A percentile compares a stretch with the other conserved stretches of the same genome.
Conservation (phyloP, 2,797 vertebrate species). For the Poecilia gillii region DNA sequence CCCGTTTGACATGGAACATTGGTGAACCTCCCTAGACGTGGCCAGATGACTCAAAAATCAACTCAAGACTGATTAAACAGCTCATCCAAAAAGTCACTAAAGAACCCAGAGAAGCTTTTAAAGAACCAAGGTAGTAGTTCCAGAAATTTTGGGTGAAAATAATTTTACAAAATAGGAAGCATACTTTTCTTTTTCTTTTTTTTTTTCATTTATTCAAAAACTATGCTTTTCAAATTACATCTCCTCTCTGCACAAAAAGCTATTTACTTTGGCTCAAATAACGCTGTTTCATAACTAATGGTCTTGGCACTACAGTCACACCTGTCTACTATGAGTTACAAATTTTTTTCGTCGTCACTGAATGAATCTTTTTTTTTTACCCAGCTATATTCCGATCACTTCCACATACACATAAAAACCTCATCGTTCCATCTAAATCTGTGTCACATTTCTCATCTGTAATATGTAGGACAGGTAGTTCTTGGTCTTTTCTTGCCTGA, state of each 20-base stretch:
- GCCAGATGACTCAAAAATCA: background rate
- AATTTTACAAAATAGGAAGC: background rate
- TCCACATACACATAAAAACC: background rate
- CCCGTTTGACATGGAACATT: background rate
- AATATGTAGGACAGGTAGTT: conserved; percentile 49
- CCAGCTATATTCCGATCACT: background rate
- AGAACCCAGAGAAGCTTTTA: background rate
- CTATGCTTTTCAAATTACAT: background rate
- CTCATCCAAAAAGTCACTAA: background rate
- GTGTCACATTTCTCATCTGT: conserved; percentile 27
- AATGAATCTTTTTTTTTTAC: background rate
- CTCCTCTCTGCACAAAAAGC: background rate
- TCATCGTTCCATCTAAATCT: background rate
- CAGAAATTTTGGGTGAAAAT: background rate
- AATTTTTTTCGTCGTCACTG: background rate
- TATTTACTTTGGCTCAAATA: background rate
- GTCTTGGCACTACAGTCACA: background rate
- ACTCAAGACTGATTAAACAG: background rate
- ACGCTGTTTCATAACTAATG: background rate
- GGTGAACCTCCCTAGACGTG: background rate
- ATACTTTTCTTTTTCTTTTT: background rate
- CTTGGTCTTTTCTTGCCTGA: background rate
- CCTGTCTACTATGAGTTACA: background rate
- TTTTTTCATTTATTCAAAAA: background rate
- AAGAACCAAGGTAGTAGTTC: background rate